phyloP scores from a whole-genome alignment of 1,140 invertebrate species.

The Caenorhabditis brenneri region DNA sequence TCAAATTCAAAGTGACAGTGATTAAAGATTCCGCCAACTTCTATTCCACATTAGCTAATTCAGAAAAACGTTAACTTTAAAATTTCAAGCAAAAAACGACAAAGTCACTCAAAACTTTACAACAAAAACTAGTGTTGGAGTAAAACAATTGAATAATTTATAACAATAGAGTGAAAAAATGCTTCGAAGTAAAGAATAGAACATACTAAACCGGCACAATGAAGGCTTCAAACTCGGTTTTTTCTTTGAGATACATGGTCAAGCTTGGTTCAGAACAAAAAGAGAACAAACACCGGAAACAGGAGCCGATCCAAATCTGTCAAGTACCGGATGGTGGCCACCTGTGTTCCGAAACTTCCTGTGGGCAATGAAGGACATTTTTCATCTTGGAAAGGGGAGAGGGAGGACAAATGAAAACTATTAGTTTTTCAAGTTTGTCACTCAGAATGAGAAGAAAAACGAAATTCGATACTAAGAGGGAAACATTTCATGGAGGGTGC shows the following conservation, averaged over 20 bases:
- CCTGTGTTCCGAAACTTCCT: slow-evolving; percentile 22
- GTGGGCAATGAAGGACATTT: background rate
- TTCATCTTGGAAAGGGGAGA: background rate
- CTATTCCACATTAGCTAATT: no score
- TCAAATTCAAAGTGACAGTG: no score
- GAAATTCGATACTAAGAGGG: slow-evolving; percentile 24
- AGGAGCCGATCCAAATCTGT: slow-evolving; percentile 29
- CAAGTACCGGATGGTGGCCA: slow-evolving; percentile 28
- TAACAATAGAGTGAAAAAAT: background rate
- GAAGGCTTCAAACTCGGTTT: background rate
- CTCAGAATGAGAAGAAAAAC: background rate
- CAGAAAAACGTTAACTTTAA: no score
- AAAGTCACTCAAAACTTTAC: no score
- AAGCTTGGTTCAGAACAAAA: slow-evolving; percentile 25
- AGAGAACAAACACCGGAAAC: slow-evolving; percentile 25
- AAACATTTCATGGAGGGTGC: background rate
- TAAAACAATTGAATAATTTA: background rate
- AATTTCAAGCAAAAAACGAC: no score
- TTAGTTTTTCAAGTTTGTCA: background rate
- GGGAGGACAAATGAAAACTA: slow-evolving; percentile 20
- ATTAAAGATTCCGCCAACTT: no score
- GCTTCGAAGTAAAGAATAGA: background rate
- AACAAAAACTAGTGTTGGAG: no score
- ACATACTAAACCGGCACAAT: background rate
- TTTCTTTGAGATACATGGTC: background rate